Conservation (phyloP, 2,797 vertebrate species). For the Syndactyla subalaris region DNA sequence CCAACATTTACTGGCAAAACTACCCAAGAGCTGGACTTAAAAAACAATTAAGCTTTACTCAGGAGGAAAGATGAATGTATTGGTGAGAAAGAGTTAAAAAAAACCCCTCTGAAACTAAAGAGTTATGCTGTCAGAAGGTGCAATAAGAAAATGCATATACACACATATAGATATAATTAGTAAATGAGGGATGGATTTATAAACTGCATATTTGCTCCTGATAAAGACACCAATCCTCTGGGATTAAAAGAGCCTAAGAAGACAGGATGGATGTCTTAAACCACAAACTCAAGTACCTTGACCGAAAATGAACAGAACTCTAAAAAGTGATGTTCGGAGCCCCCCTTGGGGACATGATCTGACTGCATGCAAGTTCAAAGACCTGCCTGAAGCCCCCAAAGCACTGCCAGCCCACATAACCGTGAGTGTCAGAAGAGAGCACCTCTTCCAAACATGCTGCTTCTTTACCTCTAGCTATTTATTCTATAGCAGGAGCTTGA, state of each 20-base stretch:
- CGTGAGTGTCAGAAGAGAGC: not conserved
- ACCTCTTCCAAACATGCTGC: slow-evolving; percentile 27
- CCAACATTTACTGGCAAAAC: not conserved
- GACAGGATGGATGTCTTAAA: not conserved
- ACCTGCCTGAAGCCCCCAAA: slow-evolving; percentile 8
- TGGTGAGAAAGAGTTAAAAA: not conserved
- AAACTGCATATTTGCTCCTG: not conserved
- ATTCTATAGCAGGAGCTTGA: not conserved
- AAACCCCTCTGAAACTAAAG: not conserved
- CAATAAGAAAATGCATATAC: not conserved
- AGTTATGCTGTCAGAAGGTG: not conserved
- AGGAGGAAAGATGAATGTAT: not conserved
- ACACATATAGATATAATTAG: not conserved
- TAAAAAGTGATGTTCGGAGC: not conserved
- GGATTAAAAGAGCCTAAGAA: not conserved
- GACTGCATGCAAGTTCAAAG: not conserved
- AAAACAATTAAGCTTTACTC: not conserved
- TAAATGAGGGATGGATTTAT: not conserved
- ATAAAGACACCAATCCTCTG: not conserved
- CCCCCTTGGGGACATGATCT: not conserved
- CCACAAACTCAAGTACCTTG: not conserved
- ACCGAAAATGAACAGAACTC: not conserved
- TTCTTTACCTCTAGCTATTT: slow-evolving; percentile 22
- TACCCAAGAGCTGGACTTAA: not conserved
- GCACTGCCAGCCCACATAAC: not conserved